Conservation (phyloP, 2,113 vertebrate genomes). For the Myanophis thanlyinensis region DNA sequence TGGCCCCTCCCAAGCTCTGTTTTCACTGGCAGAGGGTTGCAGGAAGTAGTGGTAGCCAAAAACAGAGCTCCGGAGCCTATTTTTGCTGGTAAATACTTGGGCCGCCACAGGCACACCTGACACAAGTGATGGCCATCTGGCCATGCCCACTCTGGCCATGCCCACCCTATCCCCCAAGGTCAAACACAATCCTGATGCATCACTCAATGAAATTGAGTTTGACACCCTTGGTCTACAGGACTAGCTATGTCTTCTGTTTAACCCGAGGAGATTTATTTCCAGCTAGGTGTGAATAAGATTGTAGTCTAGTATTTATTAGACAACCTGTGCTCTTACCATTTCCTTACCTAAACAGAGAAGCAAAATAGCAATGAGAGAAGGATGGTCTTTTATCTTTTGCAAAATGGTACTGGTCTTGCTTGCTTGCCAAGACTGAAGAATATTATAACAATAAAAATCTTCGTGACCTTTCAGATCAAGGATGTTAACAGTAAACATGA, state of each 20-base stretch:
- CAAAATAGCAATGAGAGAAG: background rate
- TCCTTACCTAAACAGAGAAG: background rate
- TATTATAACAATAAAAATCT: background rate
- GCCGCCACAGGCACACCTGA: no score
- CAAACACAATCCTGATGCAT: no score
- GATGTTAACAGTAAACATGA: background rate
- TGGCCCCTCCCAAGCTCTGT: no score
- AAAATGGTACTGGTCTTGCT: background rate
- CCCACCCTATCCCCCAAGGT: no score
- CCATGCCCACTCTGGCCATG: no score
- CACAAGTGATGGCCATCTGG: no score
- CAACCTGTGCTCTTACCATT: background rate
- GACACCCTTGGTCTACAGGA: no score
- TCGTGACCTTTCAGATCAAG: conserved; percentile 1
- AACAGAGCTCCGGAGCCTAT: no score
- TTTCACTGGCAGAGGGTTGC: no score
- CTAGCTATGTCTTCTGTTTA: background rate
- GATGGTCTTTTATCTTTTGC: background rate
- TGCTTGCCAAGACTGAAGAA: background rate
- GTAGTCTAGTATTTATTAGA: background rate
- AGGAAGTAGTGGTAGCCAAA: no score
- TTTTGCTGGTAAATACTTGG: no score
- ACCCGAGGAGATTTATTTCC: background rate
- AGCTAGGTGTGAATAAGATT: background rate
- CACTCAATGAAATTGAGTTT: no score